phyloP scores from a whole-genome alignment of 2,888 invertebrate genomes.

The Caenorhabditis panamensis region DNA sequence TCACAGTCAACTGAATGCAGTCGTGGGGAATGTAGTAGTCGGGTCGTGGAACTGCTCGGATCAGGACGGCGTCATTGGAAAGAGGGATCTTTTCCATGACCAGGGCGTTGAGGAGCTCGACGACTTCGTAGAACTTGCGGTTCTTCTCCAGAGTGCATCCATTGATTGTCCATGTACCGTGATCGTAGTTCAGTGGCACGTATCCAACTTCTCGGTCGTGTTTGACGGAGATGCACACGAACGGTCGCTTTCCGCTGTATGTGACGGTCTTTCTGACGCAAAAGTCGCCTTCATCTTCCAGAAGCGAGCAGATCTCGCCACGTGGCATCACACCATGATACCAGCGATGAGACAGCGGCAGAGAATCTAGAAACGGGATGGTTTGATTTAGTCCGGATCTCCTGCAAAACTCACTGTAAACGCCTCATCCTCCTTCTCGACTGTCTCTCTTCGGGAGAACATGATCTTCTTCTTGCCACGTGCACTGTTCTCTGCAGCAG shows the following conservation, averaged over 20 bases:
- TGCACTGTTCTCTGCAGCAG: not conserved
- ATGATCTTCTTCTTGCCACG: constrained; percentile 16
- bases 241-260: constrained; percentile 28
- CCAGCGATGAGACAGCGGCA: constrained; percentile 55
- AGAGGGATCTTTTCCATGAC: constrained; percentile 48
- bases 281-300: constrained; percentile 49
- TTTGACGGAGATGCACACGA: constrained; percentile 53
- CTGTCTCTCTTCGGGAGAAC: constrained; percentile 18
- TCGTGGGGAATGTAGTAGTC: constrained; percentile 65
- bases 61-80: constrained; percentile 23
- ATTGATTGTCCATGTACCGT: constrained; percentile 37
- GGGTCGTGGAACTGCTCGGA: constrained; percentile 53
- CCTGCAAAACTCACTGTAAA: constrained; percentile 9
- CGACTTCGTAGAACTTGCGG: constrained; percentile 36
- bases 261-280: constrained; percentile 54
- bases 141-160: constrained; percentile 10
- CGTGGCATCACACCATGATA: constrained; percentile 71
- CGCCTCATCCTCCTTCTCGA: constrained; percentile 22
- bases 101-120: constrained; percentile 40
- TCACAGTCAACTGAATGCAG: constrained; percentile 38
- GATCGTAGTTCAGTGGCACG: constrained; percentile 45
- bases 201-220: constrained; percentile 37
- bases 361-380: constrained; percentile 26
- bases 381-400: too few relatives aligned
- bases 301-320: constrained; percentile 62